These are phyloP conservation scores for Oenanthe melanoleuca DNA, from an alignment of 2,113 vertebrate species.

Conservation along the genomic window DNA sequence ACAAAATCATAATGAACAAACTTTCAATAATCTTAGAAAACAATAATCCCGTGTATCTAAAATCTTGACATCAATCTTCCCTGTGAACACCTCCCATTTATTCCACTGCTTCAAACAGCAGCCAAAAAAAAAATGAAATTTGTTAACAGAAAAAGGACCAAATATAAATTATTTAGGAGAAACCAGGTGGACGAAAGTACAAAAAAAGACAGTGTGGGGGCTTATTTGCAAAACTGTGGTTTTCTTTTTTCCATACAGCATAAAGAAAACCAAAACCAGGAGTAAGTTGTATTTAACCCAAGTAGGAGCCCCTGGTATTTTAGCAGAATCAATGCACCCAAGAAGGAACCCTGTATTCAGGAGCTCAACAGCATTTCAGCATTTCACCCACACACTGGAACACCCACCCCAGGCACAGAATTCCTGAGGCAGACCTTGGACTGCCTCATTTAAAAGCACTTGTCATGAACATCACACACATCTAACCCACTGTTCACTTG, in stretches of 20 bases:
- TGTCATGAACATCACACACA: neutral
- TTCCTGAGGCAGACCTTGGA: neutral
- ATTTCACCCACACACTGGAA: neutral
- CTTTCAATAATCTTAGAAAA: conserved; percentile 14
- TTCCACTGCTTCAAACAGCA: neutral
- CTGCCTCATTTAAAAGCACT: neutral
- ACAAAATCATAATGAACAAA: neutral
- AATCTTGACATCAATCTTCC: neutral
- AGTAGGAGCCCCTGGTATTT: neutral
- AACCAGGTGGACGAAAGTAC: neutral
- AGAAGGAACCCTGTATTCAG: neutral
- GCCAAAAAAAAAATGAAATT: neutral
- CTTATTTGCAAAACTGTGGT: neutral
- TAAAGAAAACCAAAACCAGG: neutral
- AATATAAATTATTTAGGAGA: neutral
- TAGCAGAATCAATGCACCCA: neutral
- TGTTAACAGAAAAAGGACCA: neutral
- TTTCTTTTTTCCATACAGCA: neutral
- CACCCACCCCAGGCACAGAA: neutral
- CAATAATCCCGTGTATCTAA: neutral
- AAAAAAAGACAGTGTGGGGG: neutral
- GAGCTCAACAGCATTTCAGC: neutral
- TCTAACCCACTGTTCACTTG: neutral
- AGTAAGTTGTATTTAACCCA: neutral
- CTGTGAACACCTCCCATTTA: neutral